These are phyloP conservation scores for Crocidura indochinensis DNA, from an alignment of 2,797 vertebrate species.

Conservation along the genomic window DNA sequence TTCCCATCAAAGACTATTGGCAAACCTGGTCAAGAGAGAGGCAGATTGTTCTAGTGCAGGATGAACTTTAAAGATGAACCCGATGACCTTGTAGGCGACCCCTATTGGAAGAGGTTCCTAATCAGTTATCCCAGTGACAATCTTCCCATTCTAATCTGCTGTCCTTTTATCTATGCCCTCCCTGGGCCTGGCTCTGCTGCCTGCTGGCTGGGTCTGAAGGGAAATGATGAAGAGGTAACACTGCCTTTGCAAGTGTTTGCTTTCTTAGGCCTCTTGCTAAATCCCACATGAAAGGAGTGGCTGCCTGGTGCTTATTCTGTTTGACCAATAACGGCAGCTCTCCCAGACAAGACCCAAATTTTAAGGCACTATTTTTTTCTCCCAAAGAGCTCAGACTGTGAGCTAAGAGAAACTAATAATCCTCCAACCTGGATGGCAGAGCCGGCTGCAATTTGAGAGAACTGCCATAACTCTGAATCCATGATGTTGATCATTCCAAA, in stretches of 20 bases:
- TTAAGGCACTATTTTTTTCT: not conserved
- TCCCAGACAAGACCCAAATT: not conserved
- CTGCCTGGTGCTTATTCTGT: conserved; percentile 19
- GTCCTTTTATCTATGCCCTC: conserved; percentile 9
- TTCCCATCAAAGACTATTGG: conserved; percentile 18
- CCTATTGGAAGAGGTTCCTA: conserved; percentile 17
- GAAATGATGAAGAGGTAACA: not conserved
- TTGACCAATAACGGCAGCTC: not conserved
- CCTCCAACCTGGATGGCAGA: conserved; percentile 2
- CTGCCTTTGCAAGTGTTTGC: not conserved
- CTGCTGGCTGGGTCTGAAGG: not conserved
- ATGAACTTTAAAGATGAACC: not conserved
- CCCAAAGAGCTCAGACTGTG: conserved; percentile 24
- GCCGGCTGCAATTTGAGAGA: not conserved
- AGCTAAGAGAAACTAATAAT: conserved; percentile 38
- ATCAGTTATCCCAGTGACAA: conserved; percentile 3
- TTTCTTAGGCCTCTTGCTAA: not conserved
- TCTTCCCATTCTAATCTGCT: conserved; percentile 40
- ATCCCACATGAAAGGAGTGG: not conserved
- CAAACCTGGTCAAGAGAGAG: not conserved
- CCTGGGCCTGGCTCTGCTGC: conserved; percentile 32
- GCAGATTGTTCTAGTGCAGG: not conserved
- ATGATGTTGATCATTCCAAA: not conserved
- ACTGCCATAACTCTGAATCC: not conserved
- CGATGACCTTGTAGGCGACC: conserved; percentile 34